Base-by-base conservation (phyloP, 1,140 invertebrate species). In the Steinernema khuongi region DNA sequence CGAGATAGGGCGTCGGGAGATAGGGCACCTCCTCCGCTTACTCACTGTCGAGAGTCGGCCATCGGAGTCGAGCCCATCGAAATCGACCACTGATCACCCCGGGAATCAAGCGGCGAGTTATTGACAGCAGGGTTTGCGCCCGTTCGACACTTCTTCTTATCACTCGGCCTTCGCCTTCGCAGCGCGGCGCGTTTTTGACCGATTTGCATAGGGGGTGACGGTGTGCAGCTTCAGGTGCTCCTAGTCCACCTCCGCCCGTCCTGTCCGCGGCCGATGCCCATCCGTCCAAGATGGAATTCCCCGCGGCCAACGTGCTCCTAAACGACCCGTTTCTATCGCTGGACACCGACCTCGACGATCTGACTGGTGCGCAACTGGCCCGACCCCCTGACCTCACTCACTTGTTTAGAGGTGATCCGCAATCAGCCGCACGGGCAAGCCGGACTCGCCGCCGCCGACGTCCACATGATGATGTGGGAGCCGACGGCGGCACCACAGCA, bases 301-400 rank as follows among this genome's bases (percentile, higher is more conserved):
- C 50, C 50, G 50, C 26, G 7, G 72, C 43, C 67, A 71, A 74
- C 22, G 67, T 68, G n/a, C 50, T 71, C 19, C 72, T 76, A 43
- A 69, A 33, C 31, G 75, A 76, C 67, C 75, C 75, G 1, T 76
- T 76, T 60, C 72, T 76, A 14, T 76, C 75, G 26, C 44, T 76
- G 66, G 75, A 77, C 30, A 76, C 75, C 1, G 73, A 76, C 31
- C 43, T 76, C 4, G 75, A 76, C 43, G 75, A 76, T 66, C 72
- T 76, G n/a, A 67, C 73, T 14, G 74, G 75, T 76, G 14, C 30
- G 67, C 73, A 67, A 18, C 70, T 22, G 4, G 4, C 32, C 70
- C 70, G 7, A 11, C 18, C 28, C 14, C 14, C 70, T 14, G 28
- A 70, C 43, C 14, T 71, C 70, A 71, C 32, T 33, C 69, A 29